Percentiles rank a stretch among this genome's conserved stretches.
phyloP scores from a whole-genome alignment of 1,140 invertebrate species.

The Drosophila ercepeae region DNA sequence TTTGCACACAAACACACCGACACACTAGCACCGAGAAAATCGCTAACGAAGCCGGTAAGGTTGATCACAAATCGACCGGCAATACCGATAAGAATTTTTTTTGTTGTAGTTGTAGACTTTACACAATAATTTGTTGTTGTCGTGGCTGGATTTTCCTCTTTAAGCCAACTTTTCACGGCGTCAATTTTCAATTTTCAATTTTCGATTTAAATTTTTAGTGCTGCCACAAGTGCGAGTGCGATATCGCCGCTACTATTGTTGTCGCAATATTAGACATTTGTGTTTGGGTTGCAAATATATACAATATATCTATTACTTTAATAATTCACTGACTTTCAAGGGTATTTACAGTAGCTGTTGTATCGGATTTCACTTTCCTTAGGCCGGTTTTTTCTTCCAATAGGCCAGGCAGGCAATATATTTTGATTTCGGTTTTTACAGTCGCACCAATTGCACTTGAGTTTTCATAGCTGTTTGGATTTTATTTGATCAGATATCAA shows the following conservation, averaged over 20 bases:
- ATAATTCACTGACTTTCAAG: slow-evolving; percentile 11
- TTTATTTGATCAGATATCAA: slow-evolving; percentile 30
- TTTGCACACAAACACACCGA: slow-evolving; percentile 52
- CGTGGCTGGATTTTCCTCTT: neutral
- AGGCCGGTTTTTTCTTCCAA: slow-evolving; percentile 9
- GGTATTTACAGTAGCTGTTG: slow-evolving; percentile 33
- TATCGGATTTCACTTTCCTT: slow-evolving; percentile 35
- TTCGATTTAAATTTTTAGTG: neutral
- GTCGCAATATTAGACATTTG: too few relatives aligned
- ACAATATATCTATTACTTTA: slow-evolving; percentile 5
- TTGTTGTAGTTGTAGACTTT: slow-evolving; percentile 3
- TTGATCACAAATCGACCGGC: slow-evolving; percentile 21
- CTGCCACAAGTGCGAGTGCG: neutral
- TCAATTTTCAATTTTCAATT: slow-evolving; percentile 16
- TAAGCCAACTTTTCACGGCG: slow-evolving; percentile 12
- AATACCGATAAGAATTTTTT: slow-evolving; percentile 33
- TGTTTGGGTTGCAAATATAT: neutral
- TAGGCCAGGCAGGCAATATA: slow-evolving; percentile 20
- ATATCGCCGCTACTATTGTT: slow-evolving; percentile 2
- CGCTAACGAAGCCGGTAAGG: slow-evolving; percentile 17
- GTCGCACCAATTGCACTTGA: slow-evolving; percentile 35
- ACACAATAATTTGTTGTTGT: slow-evolving; percentile 14
- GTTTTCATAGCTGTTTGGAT: slow-evolving; percentile 21
- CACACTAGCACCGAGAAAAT: slow-evolving; percentile 37
- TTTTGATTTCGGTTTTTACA: slow-evolving; percentile 19